These are phyloP conservation scores for Turritopsis rubra DNA, from an alignment of 30 jellyfish, hydroid and myxozoan species.

Conservation along the genomic window DNA sequence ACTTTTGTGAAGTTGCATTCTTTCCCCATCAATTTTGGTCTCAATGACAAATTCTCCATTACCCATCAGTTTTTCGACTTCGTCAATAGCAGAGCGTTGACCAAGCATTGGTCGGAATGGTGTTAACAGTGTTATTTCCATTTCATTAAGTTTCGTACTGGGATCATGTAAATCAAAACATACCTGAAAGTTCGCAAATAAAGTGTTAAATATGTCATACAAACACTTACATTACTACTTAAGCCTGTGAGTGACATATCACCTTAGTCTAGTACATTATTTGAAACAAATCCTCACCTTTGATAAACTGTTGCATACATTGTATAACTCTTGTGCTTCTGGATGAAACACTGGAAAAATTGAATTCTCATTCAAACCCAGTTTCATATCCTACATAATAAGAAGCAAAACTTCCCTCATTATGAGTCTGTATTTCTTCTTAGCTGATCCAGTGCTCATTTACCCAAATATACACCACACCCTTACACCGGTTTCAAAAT, in stretches of 20 bases:
- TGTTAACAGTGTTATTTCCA: slow-evolving; percentile 47
- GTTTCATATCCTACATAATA: slow-evolving; percentile 55
- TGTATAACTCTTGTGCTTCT: slow-evolving; percentile 82
- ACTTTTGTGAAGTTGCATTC: slow-evolving; percentile 78
- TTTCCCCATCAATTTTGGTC: slow-evolving; percentile 90
- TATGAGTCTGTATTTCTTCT: not conserved
- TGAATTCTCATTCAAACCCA: slow-evolving; percentile 70
- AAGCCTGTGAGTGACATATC: not conserved
- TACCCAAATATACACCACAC: not conserved
- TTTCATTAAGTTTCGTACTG: slow-evolving; percentile 46
- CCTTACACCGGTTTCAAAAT: not conserved
- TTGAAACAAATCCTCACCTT: slow-evolving; percentile 31
- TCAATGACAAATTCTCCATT: slow-evolving; percentile 58
- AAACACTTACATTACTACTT: not conserved
- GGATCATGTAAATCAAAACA: slow-evolving; percentile 73
- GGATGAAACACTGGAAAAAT: slow-evolving; percentile 73
- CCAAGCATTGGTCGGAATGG: slow-evolving; percentile 98
- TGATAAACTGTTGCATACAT: slow-evolving; percentile 70
- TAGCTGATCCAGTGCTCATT: not conserved
- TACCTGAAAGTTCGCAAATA: no score
- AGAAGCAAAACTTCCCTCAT: not conserved
- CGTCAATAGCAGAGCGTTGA: slow-evolving; percentile 49
- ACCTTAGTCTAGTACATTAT: not conserved
- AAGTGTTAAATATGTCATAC: no score
- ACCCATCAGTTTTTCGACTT: slow-evolving; percentile 68